phyloP scores from a whole-genome alignment of 2,888 invertebrate genomes.

The Platynereis dumerilii region DNA sequence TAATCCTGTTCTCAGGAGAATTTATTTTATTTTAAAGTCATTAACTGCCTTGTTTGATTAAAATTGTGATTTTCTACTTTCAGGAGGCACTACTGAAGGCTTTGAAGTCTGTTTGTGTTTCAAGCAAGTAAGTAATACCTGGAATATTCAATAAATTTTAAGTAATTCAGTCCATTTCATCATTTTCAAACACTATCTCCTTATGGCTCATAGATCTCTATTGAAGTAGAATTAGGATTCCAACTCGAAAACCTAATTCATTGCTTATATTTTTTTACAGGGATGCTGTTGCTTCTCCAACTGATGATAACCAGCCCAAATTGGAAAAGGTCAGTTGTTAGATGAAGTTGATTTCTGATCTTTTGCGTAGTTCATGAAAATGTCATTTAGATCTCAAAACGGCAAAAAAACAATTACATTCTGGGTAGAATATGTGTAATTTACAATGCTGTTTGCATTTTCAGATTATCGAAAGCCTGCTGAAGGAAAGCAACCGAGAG shows the following conservation, averaged over 20 bases:
- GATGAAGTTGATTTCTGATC: neutral
- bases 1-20: too few species aligned
- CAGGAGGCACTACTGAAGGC: constrained; percentile 80
- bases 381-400: constrained; percentile 4
- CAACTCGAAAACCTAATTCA: too few species aligned
- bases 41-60: too few species aligned
- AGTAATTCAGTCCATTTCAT: neutral
- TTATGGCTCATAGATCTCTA: too few species aligned
- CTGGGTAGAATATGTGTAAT: neutral
- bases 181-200: too few species aligned
- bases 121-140: constrained; percentile 71
- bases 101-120: constrained; percentile 74
- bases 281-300: neutral
- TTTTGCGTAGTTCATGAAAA: neutral
- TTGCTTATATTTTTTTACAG: too few species aligned
- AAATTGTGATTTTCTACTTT: too few species aligned
- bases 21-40: too few species aligned
- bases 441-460: neutral
- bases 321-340: neutral
- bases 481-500: constrained; percentile 83
- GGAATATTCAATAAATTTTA: neutral
- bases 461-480: constrained; percentile 68
- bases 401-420: too few species aligned
- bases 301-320: neutral
- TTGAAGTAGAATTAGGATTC: too few species aligned